Evolutionary conservation across 2,888 invertebrate species (phyloP), one percentile per base, ranked within the genome.

Genomic region (Agrochola macilenta): DNA sequence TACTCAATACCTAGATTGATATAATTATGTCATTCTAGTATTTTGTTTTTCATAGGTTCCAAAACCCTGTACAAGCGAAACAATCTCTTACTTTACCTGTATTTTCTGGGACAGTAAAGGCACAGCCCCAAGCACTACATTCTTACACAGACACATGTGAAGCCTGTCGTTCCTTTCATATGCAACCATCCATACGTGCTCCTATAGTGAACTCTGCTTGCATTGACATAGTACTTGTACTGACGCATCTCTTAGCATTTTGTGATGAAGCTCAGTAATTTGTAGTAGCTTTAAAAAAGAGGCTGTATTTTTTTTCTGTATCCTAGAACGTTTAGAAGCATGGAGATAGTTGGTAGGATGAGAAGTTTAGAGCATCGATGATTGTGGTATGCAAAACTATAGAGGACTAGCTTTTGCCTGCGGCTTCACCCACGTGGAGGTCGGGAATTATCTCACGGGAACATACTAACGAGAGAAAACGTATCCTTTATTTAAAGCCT

Each of bases 101-200:
- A 43, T 14, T 46, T 20, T 81, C 79, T 63, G 20, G 17, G 14
- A 3, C 20, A 39, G 20, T 20, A 74, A 54, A 74, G 20, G 35
- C 23, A n/a, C 73, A 58, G 14, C 14, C 9, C 2, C 52, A n/a
- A 11, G 79, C 60, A 30, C 11, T n/a, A 57, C 39, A 39, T 43
- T 26, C 35, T 23, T 1, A 52, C 12, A 65, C 39, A 74, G 81
- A 81, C n/a, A 65, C 52, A 54, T 46, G 23, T 61, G 60, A 60
- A 23, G 54, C 9, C 49, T 76, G 30, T 17, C 64, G 23, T 58
- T 82, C 57, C 43, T 78, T 82, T 78, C 54, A 58, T 30, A 76
- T 14, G n/a, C 82, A 78, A 64, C 81, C 82, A 78, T 64, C 63
- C 63, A 75, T 20, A 61, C 35, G 20, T 30, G 54, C 63, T 30